These are phyloP conservation scores for Ibycter americanus DNA, from an alignment of 2,797 vertebrate genomes.

Conservation along the genomic window DNA sequence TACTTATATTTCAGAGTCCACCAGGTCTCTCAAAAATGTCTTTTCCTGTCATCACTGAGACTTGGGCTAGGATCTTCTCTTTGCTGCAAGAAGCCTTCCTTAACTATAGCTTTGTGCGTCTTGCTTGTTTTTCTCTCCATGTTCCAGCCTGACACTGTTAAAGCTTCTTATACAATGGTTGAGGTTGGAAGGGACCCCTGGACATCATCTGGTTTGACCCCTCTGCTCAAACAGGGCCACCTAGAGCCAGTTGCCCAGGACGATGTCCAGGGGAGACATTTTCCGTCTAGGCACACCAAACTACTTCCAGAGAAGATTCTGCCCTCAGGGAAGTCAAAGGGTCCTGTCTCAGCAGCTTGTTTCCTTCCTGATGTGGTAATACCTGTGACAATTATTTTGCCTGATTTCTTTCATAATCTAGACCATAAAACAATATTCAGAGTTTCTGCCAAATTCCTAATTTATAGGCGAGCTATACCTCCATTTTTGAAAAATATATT, in stretches of 20 bases:
- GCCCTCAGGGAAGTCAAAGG: background rate
- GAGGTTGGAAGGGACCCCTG: background rate
- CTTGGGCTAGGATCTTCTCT: background rate
- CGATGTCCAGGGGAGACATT: background rate
- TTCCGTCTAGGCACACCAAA: background rate
- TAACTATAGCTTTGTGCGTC: background rate
- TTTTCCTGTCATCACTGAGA: background rate
- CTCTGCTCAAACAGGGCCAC: background rate
- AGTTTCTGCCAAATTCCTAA: background rate
- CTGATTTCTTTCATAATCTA: background rate
- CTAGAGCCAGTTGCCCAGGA: background rate
- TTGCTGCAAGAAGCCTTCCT: background rate
- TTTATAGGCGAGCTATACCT: background rate
- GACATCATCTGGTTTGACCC: background rate
- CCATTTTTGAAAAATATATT: background rate
- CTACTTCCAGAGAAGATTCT: background rate
- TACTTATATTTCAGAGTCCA: background rate
- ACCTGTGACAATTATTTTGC: background rate
- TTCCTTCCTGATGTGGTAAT: background rate
- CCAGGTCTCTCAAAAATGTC: background rate
- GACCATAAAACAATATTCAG: background rate
- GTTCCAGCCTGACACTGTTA: background rate
- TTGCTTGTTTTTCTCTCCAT: background rate
- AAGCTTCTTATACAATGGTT: background rate
- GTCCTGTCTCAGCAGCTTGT: background rate